Evolutionary conservation across 2,113 vertebrate genomes (phyloP).

Genomic region (Hippocampus abdominalis): DNA sequence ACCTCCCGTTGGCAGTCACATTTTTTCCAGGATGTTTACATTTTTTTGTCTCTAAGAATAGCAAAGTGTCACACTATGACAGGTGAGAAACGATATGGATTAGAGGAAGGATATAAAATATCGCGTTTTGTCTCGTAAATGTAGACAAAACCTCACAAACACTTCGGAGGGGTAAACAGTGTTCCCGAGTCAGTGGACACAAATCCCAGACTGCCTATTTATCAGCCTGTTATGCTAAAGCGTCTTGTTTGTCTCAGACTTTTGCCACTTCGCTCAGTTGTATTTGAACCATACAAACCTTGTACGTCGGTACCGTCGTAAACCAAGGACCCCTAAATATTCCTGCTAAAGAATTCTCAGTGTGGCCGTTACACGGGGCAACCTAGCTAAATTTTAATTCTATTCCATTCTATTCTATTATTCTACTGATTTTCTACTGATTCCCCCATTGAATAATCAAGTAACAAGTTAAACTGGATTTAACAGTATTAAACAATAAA

Average conservation of each 20-base stretch:
- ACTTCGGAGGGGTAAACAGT: background rate
- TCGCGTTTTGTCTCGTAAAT: slow-evolving; percentile 4
- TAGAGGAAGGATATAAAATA: background rate
- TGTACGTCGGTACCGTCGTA: no score
- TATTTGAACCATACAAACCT: no score
- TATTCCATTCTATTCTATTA: no score
- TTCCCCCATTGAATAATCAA: no score
- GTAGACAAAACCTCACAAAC: slow-evolving; percentile 5
- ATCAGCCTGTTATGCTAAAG: background rate
- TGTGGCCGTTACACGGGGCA: no score
- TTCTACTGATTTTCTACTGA: no score
- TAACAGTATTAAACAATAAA: no score
- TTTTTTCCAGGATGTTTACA: slow-evolving; percentile 55
- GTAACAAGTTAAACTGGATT: no score
- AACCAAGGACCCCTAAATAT: no score
- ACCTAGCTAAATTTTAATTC: no score
- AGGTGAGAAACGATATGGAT: slow-evolving; percentile 42
- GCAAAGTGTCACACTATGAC: slow-evolving; percentile 44
- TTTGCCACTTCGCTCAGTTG: background rate
- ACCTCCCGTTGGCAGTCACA: slow-evolving; percentile 46
- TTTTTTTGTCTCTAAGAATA: slow-evolving; percentile 52
- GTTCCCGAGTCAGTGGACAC: background rate
- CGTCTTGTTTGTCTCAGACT: background rate
- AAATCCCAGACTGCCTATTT: background rate
- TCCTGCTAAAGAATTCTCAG: no score